Evolutionary conservation across 2,888 invertebrate species (phyloP).

Genomic region (Agrilus mali): DNA sequence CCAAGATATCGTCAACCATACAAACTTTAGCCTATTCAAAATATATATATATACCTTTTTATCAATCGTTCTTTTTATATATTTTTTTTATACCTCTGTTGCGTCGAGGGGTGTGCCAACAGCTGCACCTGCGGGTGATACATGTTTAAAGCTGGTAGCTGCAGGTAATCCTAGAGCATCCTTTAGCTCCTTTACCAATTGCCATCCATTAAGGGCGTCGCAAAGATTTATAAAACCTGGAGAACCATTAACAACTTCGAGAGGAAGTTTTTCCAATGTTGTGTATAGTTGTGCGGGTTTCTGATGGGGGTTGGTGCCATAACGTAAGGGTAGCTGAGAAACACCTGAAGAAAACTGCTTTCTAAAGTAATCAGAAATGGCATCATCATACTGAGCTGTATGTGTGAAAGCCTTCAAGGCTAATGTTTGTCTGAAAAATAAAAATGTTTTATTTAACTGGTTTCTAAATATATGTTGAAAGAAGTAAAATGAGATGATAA

Average conservation of each 20-base stretch:
- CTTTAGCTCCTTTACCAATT: slow-evolving; percentile 81
- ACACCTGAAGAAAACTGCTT: slow-evolving; percentile 69
- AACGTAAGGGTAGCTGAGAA: slow-evolving; percentile 75
- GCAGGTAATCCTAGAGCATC: slow-evolving; percentile 72
- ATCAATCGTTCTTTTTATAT: slow-evolving; percentile 2
- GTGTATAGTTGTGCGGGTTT: slow-evolving; percentile 90
- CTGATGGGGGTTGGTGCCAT: slow-evolving; percentile 98
- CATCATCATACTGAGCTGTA: slow-evolving; percentile 87
- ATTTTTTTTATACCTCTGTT: slow-evolving; percentile 45
- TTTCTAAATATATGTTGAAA: too few relatives aligned
- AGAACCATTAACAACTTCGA: slow-evolving; percentile 83
- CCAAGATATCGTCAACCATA: slow-evolving; percentile 78
- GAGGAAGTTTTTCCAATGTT: slow-evolving; percentile 61
- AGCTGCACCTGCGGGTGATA: slow-evolving; percentile 95
- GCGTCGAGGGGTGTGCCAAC: slow-evolving; percentile 67
- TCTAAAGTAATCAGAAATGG: slow-evolving; percentile 92
- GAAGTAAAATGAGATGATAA: too few relatives aligned
- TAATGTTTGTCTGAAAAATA: slow-evolving; percentile 56
- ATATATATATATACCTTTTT: too few relatives aligned
- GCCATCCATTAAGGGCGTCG: slow-evolving; percentile 96
- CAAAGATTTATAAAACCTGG: slow-evolving; percentile 97
- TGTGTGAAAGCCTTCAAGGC: slow-evolving; percentile 93
- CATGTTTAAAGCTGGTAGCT: slow-evolving; percentile 95
- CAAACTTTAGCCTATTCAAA: slow-evolving; percentile 66
- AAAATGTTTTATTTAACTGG: too few relatives aligned